Evolutionary conservation across 2,113 vertebrate species (phyloP).

Genomic region (Myxocyprinus asiaticus): DNA sequence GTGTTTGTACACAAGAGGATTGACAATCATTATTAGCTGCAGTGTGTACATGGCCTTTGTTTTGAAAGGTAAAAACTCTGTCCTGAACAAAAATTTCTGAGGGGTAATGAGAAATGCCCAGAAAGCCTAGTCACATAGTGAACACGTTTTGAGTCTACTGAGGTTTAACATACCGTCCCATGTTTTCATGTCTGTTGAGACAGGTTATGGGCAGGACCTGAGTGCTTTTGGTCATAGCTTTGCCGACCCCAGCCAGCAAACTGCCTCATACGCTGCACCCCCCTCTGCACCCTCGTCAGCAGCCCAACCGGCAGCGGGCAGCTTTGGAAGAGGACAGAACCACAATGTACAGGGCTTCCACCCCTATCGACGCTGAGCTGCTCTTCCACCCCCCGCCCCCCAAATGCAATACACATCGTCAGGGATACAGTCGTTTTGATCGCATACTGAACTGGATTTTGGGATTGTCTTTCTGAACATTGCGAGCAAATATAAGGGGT

Average conservation of each 20-base stretch:
- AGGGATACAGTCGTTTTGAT: slow-evolving; percentile 80
- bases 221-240: slow-evolving; percentile 94
- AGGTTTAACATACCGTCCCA: slow-evolving; percentile 19
- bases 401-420: slow-evolving; percentile 73
- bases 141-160: not conserved
- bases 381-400: not conserved
- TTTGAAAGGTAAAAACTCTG: not conserved
- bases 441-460: slow-evolving; percentile 68
- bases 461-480: slow-evolving; percentile 52
- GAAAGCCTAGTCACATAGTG: too few species aligned
- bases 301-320: slow-evolving; percentile 83
- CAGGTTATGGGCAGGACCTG: slow-evolving; percentile 98
- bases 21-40: not conserved
- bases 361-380: slow-evolving; percentile 93
- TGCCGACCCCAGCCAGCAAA: slow-evolving; percentile 91
- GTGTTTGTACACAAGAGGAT: too few species aligned
- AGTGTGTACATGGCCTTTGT: slow-evolving; percentile 2
- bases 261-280: slow-evolving; percentile 82
- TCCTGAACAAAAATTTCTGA: too few species aligned
- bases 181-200: slow-evolving; percentile 48
- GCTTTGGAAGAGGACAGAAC: slow-evolving; percentile 94
- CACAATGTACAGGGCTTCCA: slow-evolving; percentile 99
- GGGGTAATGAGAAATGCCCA: too few species aligned
- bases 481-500: slow-evolving; percentile 31
- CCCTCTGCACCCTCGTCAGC: slow-evolving; percentile 86